Evolutionary conservation across 2,888 invertebrate species (phyloP).

Genomic region (Pachliopta kotzebuea): DNA sequence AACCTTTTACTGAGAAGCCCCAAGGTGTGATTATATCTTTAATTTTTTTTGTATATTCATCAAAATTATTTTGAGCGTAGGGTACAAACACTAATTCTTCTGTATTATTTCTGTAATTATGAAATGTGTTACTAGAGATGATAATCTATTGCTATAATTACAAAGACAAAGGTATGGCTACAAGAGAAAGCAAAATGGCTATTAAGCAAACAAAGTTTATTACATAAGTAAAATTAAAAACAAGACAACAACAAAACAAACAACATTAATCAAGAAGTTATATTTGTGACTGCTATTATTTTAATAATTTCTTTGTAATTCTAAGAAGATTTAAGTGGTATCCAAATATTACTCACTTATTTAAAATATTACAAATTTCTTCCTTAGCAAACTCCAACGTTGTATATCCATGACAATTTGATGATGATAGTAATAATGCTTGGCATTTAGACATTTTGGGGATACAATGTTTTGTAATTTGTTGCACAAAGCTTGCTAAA

Average conservation of each 20-base stretch:
- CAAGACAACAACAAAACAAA: too few relatives aligned
- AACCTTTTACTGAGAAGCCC: slow-evolving; percentile 84
- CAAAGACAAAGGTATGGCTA: too few relatives aligned
- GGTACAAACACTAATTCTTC: slow-evolving; percentile 86
- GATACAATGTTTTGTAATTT: neutral
- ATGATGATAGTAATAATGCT: slow-evolving; percentile 85
- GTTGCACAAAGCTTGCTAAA: neutral
- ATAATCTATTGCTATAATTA: too few relatives aligned
- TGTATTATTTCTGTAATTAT: slow-evolving; percentile 81
- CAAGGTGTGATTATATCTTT: slow-evolving; percentile 80
- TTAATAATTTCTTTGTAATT: neutral
- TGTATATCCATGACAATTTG: slow-evolving; percentile 83
- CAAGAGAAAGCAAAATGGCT: too few relatives aligned
- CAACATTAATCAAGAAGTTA: too few relatives aligned
- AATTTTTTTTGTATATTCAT: slow-evolving; percentile 83
- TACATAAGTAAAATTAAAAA: too few relatives aligned
- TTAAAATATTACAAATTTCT: slow-evolving; percentile 81
- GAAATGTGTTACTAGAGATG: neutral
- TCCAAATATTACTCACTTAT: slow-evolving; percentile 70
- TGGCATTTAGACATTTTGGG: slow-evolving; percentile 58
- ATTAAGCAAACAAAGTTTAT: too few relatives aligned
- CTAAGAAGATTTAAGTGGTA: neutral
- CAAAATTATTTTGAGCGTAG: slow-evolving; percentile 85
- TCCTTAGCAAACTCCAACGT: slow-evolving; percentile 84
- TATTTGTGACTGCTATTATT: too few relatives aligned